Percentiles rank a stretch among this genome's conserved stretches.
Evolutionary conservation across 2,797 vertebrate genomes (phyloP).

Genomic region (Carapus acus): DNA sequence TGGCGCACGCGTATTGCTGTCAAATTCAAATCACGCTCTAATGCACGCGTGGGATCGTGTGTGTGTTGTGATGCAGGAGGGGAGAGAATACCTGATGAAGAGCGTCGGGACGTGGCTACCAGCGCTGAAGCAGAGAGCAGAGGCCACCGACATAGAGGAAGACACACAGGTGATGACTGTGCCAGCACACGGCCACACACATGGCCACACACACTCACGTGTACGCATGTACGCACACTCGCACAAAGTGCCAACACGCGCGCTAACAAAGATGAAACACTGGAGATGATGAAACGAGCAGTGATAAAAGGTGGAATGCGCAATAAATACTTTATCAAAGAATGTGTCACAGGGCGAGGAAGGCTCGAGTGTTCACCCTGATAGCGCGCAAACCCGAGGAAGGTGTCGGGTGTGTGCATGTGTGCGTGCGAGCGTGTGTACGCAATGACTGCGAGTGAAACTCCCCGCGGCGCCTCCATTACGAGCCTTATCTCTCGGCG

Average conservation of each 20-base stretch:
- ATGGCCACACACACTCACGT: no score
- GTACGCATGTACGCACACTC: constrained; percentile 46
- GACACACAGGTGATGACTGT: constrained; percentile 62
- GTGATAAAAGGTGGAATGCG: constrained; percentile 35
- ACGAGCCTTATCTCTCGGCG: constrained; percentile 52
- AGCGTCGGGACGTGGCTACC: constrained; percentile 75
- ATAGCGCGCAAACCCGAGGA: constrained; percentile 8
- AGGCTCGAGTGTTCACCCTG: not conserved
- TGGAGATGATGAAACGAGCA: constrained; percentile 37
- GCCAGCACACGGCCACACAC: constrained; percentile 33
- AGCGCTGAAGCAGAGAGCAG: constrained; percentile 56
- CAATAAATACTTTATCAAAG: constrained; percentile 18
- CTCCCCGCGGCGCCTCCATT: constrained; percentile 30
- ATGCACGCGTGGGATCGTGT: no score
- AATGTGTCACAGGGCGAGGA: constrained; percentile 11
- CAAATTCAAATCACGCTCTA: no score
- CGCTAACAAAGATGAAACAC: constrained; percentile 38
- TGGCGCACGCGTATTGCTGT: no score
- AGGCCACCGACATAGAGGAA: constrained; percentile 43
- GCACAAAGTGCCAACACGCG: constrained; percentile 37
- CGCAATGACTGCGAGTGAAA: constrained; percentile 34
- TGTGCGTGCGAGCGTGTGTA: constrained; percentile 19
- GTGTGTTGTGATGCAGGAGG: constrained; percentile 63
- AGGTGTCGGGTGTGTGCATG: not conserved
- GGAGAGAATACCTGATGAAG: constrained; percentile 74